Conservation (phyloP, 2,797 vertebrate genomes). For the Aulostomus chinensis region DNA sequence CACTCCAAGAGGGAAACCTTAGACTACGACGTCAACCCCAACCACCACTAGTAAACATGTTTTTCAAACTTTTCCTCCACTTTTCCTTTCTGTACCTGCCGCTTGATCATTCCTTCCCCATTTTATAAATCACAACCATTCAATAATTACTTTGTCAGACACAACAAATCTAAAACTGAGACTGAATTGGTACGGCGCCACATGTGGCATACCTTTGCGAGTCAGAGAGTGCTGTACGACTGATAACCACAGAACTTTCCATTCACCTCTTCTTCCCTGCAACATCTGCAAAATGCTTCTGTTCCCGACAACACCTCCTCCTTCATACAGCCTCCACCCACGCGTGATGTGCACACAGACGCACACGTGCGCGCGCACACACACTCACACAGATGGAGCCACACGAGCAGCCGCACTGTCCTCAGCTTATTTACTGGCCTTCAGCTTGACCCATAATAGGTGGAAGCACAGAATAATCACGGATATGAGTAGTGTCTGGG, state of each 20-base stretch:
- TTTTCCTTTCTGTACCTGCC: neutral
- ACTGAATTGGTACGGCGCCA: constrained; percentile 48
- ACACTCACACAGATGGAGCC: constrained; percentile 25
- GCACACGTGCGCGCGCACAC: constrained; percentile 9
- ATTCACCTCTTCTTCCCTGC: constrained; percentile 73
- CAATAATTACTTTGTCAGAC: constrained; percentile 2
- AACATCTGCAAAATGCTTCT: constrained; percentile 81
- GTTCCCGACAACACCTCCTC: constrained; percentile 77
- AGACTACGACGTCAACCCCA: constrained; percentile 85
- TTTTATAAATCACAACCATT: constrained; percentile 13
- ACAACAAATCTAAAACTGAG: constrained; percentile 14
- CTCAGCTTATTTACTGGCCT: constrained; percentile 51
- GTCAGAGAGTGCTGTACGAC: constrained; percentile 71
- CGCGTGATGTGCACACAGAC: constrained; percentile 44
- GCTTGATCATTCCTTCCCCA: constrained; percentile 22
- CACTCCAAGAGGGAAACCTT: constrained; percentile 91
- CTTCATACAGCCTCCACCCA: constrained; percentile 60
- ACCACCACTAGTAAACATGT: constrained; percentile 89
- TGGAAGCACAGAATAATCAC: constrained; percentile 25
- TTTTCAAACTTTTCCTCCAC: constrained; percentile 81
- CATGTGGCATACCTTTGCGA: constrained; percentile 77
- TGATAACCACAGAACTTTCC: constrained; percentile 88
- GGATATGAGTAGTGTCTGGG: constrained; percentile 16
- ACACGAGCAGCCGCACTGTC: constrained; percentile 50
- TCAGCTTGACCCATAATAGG: constrained; percentile 38